Percentiles rank a stretch among this genome's conserved stretches.
phyloP scores from a whole-genome alignment of 2,888 invertebrate genomes.

The Dromius quadrimaculatus region DNA sequence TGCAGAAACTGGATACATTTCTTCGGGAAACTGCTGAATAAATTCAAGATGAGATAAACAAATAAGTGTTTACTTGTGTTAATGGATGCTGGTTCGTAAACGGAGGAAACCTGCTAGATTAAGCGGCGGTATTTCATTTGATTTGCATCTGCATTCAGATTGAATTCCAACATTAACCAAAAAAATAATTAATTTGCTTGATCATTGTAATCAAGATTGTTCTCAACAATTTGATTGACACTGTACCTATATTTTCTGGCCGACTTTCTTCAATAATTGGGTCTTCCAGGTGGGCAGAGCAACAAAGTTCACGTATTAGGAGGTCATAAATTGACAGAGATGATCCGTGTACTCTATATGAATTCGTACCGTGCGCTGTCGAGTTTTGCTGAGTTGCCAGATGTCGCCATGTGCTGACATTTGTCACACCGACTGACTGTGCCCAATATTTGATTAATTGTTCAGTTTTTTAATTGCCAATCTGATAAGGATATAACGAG shows the following conservation, averaged over 20 bases:
- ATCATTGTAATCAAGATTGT: too few relatives aligned
- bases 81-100: conserved; percentile 18
- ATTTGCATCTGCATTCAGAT: conserved; percentile 30
- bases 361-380: not conserved
- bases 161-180: too few relatives aligned
- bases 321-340: not conserved
- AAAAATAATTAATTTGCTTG: too few relatives aligned
- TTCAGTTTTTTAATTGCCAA: not conserved
- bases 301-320: not conserved
- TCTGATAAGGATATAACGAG: not conserved
- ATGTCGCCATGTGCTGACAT: not conserved
- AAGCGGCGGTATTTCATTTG: conserved; percentile 14
- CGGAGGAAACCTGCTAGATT: conserved; percentile 11
- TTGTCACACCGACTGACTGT: not conserved
- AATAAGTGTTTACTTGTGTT: conserved; percentile 30
- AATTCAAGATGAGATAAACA: conserved; percentile 14
- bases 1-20: conserved; percentile 7
- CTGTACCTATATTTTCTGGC: not conserved
- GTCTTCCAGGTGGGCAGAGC: not conserved
- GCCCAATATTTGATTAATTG: not conserved
- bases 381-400: not conserved
- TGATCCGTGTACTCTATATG: too few relatives aligned
- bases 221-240: too few relatives aligned
- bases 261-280: not conserved
- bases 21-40: conserved; percentile 11